Evolutionary conservation across 2,888 invertebrate species (phyloP), one percentile per base, ranked within the genome.

Genomic region (Caenorhabditis sulstoni): DNA sequence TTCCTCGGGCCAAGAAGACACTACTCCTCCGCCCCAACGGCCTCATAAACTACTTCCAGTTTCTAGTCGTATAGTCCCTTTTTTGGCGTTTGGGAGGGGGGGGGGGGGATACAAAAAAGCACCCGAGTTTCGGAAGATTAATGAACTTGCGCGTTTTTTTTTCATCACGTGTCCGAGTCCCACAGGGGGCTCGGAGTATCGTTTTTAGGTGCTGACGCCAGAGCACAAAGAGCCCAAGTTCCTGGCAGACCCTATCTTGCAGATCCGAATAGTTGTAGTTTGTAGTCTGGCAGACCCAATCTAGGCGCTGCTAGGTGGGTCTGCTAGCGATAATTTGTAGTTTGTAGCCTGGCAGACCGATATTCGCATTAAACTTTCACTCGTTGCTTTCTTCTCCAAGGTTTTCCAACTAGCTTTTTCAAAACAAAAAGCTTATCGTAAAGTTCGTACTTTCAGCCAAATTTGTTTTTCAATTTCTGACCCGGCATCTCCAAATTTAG

Each of bases 21-120:
- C 39, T 50, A 29, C 29, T 7, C 29, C 29, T 7, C 29, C n/a
- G 44, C 57, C 67, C 67, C 67, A 49, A 59, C 58, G 70, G 61
- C 52, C 70, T 70, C 70, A 70, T 70, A 70, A 70, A 70, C 70
- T 70, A 70, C 61, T 61, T 22, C 47, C 50, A 23, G n/a, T 7
- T 53, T 16, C 14, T 22, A 29, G 29, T 50, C 14, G 37, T 55
- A 55, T 55, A 55, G 55, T 50, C 37, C 35, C 49, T 53, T 41
- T 45, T 44, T 23, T 52, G 22, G 29, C n/a, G n/a, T n/a, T n/a
- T n/a, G 14, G n/a, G 11, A 23, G 11, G 8, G 7, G 22, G 22
- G 16, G 8, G 9, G 1, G 20, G 1, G 18, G 23, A 22, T 12
- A 23, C 11, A 20, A 55, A 20, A 55, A 55, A 55, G 37, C 1